A percentile compares a stretch with the other conserved stretches of the same genome.
Evolutionary conservation across 2,113 vertebrate genomes (phyloP).

Genomic region (Cnemophilus loriae): DNA sequence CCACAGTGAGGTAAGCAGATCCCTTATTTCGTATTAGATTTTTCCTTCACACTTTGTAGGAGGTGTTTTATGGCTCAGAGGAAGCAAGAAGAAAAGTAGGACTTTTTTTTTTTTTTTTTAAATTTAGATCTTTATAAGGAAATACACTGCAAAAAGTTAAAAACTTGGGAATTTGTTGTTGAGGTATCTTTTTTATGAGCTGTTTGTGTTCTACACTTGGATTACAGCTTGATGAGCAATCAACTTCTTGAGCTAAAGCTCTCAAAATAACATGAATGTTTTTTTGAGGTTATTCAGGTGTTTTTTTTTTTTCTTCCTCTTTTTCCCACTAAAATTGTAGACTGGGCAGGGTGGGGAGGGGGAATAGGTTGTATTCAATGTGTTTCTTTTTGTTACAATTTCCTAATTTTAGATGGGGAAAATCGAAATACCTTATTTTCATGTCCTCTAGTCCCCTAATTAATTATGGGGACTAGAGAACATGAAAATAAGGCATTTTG

Average conservation of each 20-base stretch:
- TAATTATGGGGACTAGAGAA: background rate
- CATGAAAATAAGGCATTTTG: background rate
- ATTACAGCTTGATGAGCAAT: background rate
- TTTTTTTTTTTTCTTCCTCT: background rate
- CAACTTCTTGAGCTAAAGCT: background rate
- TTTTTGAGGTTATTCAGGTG: background rate
- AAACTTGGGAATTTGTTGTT: background rate
- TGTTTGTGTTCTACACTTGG: background rate
- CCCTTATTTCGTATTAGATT: background rate
- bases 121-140: background rate
- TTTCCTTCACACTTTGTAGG: background rate
- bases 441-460: no score
- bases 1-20: background rate
- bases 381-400: background rate
- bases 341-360: rapidly evolving
- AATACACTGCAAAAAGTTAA: background rate
- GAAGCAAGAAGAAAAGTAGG: background rate
- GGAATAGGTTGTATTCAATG: background rate
- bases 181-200: background rate
- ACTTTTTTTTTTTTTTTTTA: background rate
- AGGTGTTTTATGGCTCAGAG: rapidly evolving
- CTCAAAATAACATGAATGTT: background rate
- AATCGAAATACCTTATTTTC: no score
- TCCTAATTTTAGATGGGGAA: background rate
- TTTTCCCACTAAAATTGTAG: background rate